Percentiles rank a stretch among this genome's conserved stretches.
These are phyloP conservation scores for Streblospio benedicti DNA, from an alignment of 1,140 invertebrate genomes.

Conservation along the genomic window DNA sequence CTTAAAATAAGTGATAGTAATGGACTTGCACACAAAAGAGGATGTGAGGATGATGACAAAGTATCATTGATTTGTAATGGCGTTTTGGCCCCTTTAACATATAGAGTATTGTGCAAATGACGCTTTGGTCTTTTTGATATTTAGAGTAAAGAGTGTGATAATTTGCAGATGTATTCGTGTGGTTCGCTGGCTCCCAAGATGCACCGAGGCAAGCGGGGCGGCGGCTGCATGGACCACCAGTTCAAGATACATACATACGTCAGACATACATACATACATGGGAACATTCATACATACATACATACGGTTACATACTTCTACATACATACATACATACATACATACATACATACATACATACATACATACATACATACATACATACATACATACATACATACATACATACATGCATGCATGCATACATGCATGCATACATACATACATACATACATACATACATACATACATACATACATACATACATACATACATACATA, in stretches of 20 bases:
- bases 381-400: conserved; percentile 26
- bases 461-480: conserved; percentile 20
- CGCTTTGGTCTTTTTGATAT: no score
- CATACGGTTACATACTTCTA: background rate
- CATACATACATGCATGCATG: conserved; percentile 27
- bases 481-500: conserved; percentile 33
- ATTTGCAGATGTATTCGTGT: conserved; percentile 54
- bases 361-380: conserved; percentile 4
- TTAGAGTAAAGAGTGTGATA: no score
- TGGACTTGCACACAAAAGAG: no score
- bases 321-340: background rate
- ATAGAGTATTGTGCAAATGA: no score
- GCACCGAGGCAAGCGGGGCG: conserved; percentile 46
- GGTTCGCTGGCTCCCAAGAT: conserved; percentile 55
- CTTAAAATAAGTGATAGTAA: no score
- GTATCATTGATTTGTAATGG: no score
- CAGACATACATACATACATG: no score
- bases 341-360: conserved; percentile 7
- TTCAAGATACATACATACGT: no score
- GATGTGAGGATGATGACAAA: no score
- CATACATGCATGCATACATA: conserved; percentile 23
- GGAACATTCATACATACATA: no score
- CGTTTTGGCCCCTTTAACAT: no score
- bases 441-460: conserved; percentile 22
- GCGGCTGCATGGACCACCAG: conserved; percentile 50